These are phyloP conservation scores for Tragelaphus imberbis DNA, from an alignment of 2,113 vertebrate species.

Conservation along the genomic window DNA sequence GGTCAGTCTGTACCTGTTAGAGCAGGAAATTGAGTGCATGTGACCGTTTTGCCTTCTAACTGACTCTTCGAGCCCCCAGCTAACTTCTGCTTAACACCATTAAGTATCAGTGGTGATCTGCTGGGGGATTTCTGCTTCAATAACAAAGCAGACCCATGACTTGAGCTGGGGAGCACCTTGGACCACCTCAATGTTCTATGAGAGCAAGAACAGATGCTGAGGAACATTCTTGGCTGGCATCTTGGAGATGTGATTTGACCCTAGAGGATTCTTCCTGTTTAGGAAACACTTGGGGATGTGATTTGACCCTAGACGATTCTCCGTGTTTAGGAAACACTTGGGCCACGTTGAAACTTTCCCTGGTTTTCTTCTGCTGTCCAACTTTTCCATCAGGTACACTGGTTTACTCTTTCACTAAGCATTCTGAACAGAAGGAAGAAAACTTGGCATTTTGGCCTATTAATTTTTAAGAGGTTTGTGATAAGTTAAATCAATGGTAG, in stretches of 20 bases:
- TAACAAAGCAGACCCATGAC: neutral
- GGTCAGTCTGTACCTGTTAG: neutral
- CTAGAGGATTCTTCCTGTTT: neutral
- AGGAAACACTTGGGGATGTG: neutral
- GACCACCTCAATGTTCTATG: neutral
- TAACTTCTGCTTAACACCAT: neutral
- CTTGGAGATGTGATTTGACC: neutral
- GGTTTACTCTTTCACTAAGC: neutral
- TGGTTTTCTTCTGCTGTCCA: neutral
- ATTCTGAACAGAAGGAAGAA: neutral
- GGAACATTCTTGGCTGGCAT: neutral
- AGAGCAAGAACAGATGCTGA: neutral
- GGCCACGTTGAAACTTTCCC: neutral
- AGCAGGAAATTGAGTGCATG: neutral
- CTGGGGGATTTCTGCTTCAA: neutral
- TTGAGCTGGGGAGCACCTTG: neutral
- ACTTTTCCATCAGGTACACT: neutral
- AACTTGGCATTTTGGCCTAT: neutral
- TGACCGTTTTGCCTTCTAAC: neutral
- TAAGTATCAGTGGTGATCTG: too few species aligned
- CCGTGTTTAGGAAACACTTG: neutral
- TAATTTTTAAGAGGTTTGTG: neutral
- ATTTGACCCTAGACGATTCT: neutral
- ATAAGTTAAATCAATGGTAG: neutral
- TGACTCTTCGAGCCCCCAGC: neutral